Evolutionary conservation across 2,888 invertebrate species (phyloP).

Genomic region (Melanostoma scalare): DNA sequence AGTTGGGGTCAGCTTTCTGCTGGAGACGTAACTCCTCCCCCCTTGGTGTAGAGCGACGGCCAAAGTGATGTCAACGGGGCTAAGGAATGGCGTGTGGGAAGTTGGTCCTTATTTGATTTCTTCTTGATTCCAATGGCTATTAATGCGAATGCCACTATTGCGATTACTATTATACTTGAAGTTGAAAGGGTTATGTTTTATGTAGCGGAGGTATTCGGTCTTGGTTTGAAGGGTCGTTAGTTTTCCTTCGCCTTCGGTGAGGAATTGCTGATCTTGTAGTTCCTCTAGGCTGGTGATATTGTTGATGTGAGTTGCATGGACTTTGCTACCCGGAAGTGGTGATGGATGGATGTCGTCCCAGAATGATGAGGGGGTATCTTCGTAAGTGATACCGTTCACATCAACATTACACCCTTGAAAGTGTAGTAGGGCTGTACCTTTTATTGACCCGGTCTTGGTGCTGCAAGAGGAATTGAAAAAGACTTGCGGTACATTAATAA

Average conservation of each 20-base stretch:
- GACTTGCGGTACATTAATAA: slow-evolving; percentile 16
- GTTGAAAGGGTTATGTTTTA: too few species aligned
- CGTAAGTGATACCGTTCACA: slow-evolving; percentile 8
- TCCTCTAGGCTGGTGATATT: slow-evolving; percentile 5
- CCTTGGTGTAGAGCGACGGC: too few species aligned
- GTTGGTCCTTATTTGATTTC: too few species aligned
- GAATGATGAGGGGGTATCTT: slow-evolving; percentile 5
- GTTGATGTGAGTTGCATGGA: not conserved
- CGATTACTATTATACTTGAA: too few species aligned
- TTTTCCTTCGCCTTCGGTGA: not conserved
- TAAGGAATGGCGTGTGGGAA: too few species aligned
- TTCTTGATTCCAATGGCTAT: too few species aligned
- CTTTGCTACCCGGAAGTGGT: not conserved
- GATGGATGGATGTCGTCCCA: slow-evolving; percentile 13
- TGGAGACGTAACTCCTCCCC: too few species aligned
- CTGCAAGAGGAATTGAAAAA: slow-evolving; percentile 22
- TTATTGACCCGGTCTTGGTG: slow-evolving; percentile 6
- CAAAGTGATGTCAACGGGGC: too few species aligned
- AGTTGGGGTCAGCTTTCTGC: too few species aligned
- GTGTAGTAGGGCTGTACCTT: slow-evolving; percentile 6
- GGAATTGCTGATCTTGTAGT: slow-evolving; percentile 5
- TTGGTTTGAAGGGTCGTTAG: too few species aligned
- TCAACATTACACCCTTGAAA: not conserved
- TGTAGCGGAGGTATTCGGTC: too few species aligned
- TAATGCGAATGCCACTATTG: too few species aligned